Percentiles rank a stretch among this genome's conserved stretches.
These are phyloP conservation scores for Dascillus cervinus DNA, from an alignment of 2,888 invertebrate genomes.

Conservation along the genomic window DNA sequence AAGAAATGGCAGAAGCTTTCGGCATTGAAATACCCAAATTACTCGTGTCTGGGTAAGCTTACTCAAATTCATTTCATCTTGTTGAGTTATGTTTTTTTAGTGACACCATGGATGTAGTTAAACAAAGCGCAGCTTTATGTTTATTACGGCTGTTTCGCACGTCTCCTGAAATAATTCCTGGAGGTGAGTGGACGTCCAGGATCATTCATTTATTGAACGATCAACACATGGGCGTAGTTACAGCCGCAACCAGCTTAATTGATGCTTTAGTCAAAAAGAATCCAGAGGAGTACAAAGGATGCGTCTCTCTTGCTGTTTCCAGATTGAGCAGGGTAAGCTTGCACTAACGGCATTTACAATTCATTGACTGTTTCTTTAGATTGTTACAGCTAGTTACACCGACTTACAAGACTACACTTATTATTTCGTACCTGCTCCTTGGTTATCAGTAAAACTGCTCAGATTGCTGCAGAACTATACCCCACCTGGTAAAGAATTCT, in stretches of 20 bases:
- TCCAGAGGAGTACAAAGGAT: constrained; percentile 99
- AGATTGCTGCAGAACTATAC: constrained; percentile 96
- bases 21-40: constrained; percentile 97
- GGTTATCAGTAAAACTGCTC: constrained; percentile 96
- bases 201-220: constrained; percentile 98
- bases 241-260: constrained; percentile 95
- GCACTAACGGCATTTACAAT: constrained; percentile 5
- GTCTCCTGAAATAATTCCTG: constrained; percentile 91
- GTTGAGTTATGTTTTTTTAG: constrained; percentile 41
- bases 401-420: constrained; percentile 99
- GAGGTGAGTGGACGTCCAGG: constrained; percentile 97
- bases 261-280: constrained; percentile 98
- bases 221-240: constrained; percentile 99
- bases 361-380: constrained; percentile 49
- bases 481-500: constrained; percentile 63
- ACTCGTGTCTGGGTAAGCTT: constrained; percentile 83
- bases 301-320: constrained; percentile 96
- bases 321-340: constrained; percentile 79
- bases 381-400: constrained; percentile 97
- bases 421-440: constrained; percentile 99
- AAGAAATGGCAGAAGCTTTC: constrained; percentile 99
- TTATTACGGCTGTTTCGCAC: constrained; percentile 89
- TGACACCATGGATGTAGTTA: constrained; percentile 98
- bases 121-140: constrained; percentile 97
- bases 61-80: neutral